Evolutionary conservation across 2,888 invertebrate genomes (phyloP).

Genomic region (Dynastes maya): DNA sequence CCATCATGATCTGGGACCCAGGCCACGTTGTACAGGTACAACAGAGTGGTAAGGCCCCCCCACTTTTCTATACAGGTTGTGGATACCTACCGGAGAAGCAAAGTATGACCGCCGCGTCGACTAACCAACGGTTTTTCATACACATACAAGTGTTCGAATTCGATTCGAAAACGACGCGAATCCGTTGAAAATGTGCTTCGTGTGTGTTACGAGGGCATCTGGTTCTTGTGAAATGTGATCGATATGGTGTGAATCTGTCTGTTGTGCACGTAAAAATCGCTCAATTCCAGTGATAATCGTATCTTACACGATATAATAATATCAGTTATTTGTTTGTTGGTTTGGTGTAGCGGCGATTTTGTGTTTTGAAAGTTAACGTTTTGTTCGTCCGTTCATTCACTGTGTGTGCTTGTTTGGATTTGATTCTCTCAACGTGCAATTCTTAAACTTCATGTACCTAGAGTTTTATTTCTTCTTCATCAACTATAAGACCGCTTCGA

Average conservation of each 20-base stretch:
- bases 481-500: too few species aligned
- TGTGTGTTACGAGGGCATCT: constrained; percentile 43
- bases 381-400: constrained; percentile 11
- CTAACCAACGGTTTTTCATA: constrained; percentile 57
- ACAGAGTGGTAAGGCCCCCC: constrained; percentile 44
- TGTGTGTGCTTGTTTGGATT: constrained; percentile 35
- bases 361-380: constrained; percentile 47
- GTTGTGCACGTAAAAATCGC: constrained; percentile 25
- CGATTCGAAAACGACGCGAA: constrained; percentile 53
- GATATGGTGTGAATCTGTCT: constrained; percentile 38
- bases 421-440: constrained; percentile 31
- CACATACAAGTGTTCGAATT: constrained; percentile 56
- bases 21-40: constrained; percentile 58
- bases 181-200: constrained; percentile 47
- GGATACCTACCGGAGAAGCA: constrained; percentile 57
- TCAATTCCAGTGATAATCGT: constrained; percentile 5
- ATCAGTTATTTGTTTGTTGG: constrained; percentile 42
- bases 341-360: constrained; percentile 39
- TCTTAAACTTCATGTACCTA: constrained; percentile 21
- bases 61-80: constrained; percentile 56
- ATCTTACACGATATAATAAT: constrained; percentile 8
- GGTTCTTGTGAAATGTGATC: constrained; percentile 52
- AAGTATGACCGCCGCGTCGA: constrained; percentile 59
- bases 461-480: too few species aligned
- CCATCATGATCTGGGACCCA: constrained; percentile 54